phyloP scores from a whole-genome alignment of 2,888 invertebrate genomes.

The Chrysina gloriosa region DNA sequence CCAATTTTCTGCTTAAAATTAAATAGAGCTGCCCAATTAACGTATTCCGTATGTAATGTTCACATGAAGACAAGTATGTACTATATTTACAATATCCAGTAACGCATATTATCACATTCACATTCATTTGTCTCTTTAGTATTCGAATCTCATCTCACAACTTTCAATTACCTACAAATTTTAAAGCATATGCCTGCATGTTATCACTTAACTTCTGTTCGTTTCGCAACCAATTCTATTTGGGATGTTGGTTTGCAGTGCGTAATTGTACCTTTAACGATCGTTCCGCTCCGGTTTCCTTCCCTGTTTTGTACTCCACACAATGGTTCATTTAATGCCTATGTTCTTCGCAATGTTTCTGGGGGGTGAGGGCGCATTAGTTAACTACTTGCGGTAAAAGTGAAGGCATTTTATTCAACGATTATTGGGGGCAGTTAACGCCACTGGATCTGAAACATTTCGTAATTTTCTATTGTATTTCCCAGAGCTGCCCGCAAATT shows the following conservation, averaged over 20 bases:
- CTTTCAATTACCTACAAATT: background rate
- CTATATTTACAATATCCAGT: too few relatives aligned
- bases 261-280: conserved; percentile 22
- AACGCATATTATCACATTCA: too few relatives aligned
- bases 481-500: background rate
- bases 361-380: conserved; percentile 26
- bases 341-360: conserved; percentile 7
- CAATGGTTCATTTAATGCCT: conserved; percentile 28
- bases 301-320: background rate
- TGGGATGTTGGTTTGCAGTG: conserved; percentile 13
- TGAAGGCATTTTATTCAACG: conserved; percentile 23
- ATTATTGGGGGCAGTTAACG: conserved; percentile 35
- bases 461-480: conserved; percentile 16
- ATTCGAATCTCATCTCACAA: background rate
- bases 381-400: conserved; percentile 25
- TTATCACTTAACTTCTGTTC: background rate
- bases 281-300: conserved; percentile 14
- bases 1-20: too few relatives aligned
- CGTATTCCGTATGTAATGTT: too few relatives aligned
- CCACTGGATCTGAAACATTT: conserved; percentile 10
- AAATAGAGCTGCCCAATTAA: too few relatives aligned
- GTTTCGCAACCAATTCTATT: conserved; percentile 15
- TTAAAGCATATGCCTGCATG: background rate
- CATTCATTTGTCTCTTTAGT: too few relatives aligned
- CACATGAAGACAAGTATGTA: too few relatives aligned